Base-by-base conservation (phyloP, 2,888 invertebrate species). In the Parasteatoda lunata region DNA sequence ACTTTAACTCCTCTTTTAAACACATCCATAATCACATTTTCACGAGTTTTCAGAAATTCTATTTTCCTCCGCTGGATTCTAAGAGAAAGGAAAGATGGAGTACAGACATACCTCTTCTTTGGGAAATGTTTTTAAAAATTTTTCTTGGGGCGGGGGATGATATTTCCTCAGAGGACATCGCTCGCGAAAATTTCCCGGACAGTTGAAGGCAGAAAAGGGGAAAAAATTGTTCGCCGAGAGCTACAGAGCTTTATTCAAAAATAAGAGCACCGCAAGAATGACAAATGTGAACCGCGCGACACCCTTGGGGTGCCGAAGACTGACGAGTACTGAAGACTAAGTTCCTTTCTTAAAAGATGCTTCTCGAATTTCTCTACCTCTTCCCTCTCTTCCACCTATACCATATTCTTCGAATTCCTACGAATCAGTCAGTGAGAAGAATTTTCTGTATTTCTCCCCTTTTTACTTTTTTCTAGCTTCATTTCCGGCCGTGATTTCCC, bases 401-500 rank as follows among this genome's bases (percentile, higher is more conserved):
- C 52, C 52, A 45, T 13, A 9, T 51, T 68, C 30, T 69, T 13
- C 4, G 54, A 73, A 81, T 73, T 81, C 80, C 68, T 54, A 15
- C 52, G 73, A 81, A 81, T 81, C 73, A 73, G 73, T 81, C 80
- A 80, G 52, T 45, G 80, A 66, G 80, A 72, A 81, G 68, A 66
- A 81, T 73, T 81, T 68, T 81, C 51, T 59, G 11, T 30, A 30
- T n/a, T 59, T 13, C 65, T 13, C 51, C 48, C 11, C 47, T n/a
- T 48, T n/a, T 47, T n/a, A n/a, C 9, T 54, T 66, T 81, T 81
- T 80, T 81, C 47, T 52, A 15, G 73, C 73, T 73, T 81, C 68
- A 70, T 71, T 77, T 77, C 65, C 77, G 65, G 52, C n/a, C 30
- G 15, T 71, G 83, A 83, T 83, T 83, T 77, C 83, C 83, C 83